Conservation (phyloP, 1,140 invertebrate genomes). For the Drosophila parvula region DNA sequence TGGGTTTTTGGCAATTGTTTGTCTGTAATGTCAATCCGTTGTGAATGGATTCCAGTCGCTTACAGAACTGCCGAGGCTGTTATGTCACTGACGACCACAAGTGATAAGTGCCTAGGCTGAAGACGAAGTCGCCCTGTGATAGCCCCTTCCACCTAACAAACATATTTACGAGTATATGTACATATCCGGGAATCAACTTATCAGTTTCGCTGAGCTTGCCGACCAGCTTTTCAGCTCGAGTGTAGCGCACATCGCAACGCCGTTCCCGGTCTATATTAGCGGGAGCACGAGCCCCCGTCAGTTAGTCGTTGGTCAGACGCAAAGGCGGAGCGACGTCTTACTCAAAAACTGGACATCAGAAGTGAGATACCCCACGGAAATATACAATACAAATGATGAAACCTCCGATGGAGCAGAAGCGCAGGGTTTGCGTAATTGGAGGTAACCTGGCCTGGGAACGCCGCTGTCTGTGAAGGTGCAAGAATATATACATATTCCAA, state of each 20-base stretch:
- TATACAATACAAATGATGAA: constrained; percentile 44
- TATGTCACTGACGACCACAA: constrained; percentile 31
- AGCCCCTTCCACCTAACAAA: constrained; percentile 3
- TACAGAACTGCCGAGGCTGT: constrained; percentile 23
- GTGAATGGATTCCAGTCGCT: constrained; percentile 5
- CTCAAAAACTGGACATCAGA: not conserved
- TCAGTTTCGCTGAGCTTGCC: not conserved
- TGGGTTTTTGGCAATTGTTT: not conserved
- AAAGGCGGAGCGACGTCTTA: constrained; percentile 21
- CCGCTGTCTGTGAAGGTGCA: not conserved
- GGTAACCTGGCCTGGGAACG: constrained; percentile 34
- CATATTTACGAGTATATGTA: not conserved
- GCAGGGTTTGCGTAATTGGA: constrained; percentile 87
- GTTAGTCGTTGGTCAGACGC: constrained; percentile 34
- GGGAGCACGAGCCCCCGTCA: constrained; percentile 36
- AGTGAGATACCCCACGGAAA: not conserved
- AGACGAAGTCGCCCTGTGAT: constrained; percentile 10
- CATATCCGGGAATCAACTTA: constrained; percentile 5
- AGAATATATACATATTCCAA: not conserved
- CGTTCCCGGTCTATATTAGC: constrained; percentile 32
- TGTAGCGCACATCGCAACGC: constrained; percentile 24
- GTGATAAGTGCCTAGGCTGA: constrained; percentile 14
- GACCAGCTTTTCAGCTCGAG: not conserved
- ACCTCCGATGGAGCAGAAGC: constrained; percentile 46
- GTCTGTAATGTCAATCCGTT: constrained; percentile 6